phyloP scores from a whole-genome alignment of 2,888 invertebrate species.

The Listrodromus nycthemerus region DNA sequence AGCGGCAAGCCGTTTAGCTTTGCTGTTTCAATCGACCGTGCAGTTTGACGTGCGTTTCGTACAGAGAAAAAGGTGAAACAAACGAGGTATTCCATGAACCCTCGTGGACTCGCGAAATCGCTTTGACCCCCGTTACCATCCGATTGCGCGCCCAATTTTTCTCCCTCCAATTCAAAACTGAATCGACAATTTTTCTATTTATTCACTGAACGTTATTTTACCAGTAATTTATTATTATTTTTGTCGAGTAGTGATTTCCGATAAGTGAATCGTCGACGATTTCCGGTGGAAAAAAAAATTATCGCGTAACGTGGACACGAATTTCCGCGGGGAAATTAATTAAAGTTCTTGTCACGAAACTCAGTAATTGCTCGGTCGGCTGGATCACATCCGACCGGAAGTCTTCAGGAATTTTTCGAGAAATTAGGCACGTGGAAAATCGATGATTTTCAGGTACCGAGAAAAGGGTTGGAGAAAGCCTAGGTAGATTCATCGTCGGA shows the following conservation, averaged over 20 bases:
- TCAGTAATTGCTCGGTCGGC: too few relatives aligned
- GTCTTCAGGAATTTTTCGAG: not conserved
- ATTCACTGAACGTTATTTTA: too few relatives aligned
- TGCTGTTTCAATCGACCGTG: slow-evolving; percentile 1
- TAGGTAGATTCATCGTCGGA: slow-evolving; percentile 18
- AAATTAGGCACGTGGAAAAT: not conserved
- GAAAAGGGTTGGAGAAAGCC: not conserved
- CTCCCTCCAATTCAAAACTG: not conserved
- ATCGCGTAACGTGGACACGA: too few relatives aligned
- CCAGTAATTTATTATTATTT: too few relatives aligned
- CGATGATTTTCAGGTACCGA: not conserved
- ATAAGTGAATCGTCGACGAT: too few relatives aligned
- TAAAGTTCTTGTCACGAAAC: too few relatives aligned
- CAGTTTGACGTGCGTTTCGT: not conserved
- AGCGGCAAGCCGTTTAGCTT: slow-evolving; percentile 10
- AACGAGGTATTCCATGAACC: slow-evolving; percentile 67
- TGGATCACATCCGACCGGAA: too few relatives aligned
- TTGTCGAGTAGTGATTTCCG: too few relatives aligned
- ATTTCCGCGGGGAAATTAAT: too few relatives aligned
- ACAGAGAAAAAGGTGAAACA: slow-evolving; percentile 70
- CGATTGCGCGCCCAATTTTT: not conserved
- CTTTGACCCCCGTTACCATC: not conserved
- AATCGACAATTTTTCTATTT: not conserved
- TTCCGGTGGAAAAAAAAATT: too few relatives aligned
- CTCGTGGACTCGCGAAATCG: not conserved